Conservation (phyloP, 2,797 vertebrate genomes). For the Ceryle rudis region DNA sequence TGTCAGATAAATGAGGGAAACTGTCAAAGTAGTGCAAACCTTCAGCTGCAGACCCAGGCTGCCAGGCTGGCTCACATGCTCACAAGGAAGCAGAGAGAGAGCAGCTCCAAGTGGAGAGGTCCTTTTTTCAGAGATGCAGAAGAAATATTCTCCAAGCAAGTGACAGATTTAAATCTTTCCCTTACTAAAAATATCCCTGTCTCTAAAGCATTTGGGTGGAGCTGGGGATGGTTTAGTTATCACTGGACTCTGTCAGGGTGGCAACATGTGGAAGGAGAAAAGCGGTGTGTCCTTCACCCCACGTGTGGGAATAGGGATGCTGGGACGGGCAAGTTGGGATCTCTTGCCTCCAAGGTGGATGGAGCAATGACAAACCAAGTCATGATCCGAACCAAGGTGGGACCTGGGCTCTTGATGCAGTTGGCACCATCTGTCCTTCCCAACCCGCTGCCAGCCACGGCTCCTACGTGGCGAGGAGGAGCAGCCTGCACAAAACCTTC, state of each 20-base stretch:
- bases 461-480: neutral
- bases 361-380: neutral
- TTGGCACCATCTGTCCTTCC: neutral
- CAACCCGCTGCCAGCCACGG: fast-evolving
- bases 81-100: neutral
- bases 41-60: neutral
- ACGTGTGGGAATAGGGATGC: fast-evolving
- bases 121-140: fast-evolving
- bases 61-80: neutral
- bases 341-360: neutral
- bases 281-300: neutral
- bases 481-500: neutral
- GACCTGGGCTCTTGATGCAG: neutral
- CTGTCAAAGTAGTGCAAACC: neutral
- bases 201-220: neutral
- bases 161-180: neutral
- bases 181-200: neutral
- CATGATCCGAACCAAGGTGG: fast-evolving
- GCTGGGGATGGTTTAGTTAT: neutral
- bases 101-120: neutral
- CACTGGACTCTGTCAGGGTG: neutral
- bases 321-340: neutral
- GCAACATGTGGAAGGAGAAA: neutral
- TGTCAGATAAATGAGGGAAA: neutral
- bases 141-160: neutral